phyloP scores from a whole-genome alignment of 1,140 invertebrate genomes.

The Hyles euphorbiae region DNA sequence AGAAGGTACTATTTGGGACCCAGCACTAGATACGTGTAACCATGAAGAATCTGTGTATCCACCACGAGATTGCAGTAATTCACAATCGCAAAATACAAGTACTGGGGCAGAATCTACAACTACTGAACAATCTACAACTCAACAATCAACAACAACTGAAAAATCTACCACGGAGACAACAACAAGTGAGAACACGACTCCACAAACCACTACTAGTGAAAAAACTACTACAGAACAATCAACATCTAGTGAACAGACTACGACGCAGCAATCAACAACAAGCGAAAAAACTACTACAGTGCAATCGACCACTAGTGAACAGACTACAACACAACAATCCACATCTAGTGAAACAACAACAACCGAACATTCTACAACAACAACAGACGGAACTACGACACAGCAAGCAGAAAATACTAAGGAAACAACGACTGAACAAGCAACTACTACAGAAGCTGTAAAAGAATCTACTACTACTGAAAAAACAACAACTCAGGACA shows the following conservation, averaged over 20 bases:
- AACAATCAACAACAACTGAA: slow-evolving; percentile 26
- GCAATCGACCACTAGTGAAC: slow-evolving; percentile 25
- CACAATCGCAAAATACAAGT: slow-evolving; percentile 42
- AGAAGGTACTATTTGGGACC: slow-evolving; percentile 79
- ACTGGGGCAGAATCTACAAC: slow-evolving; percentile 29
- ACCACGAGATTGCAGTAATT: slow-evolving; percentile 53
- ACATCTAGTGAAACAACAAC: slow-evolving; percentile 29
- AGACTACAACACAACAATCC: slow-evolving; percentile 26
- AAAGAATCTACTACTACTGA: slow-evolving; percentile 30
- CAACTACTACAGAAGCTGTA: slow-evolving; percentile 30
- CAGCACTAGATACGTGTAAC: slow-evolving; percentile 73
- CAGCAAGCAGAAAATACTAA: slow-evolving; percentile 27
- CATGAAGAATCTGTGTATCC: slow-evolving; percentile 71
- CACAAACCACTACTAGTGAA: slow-evolving; percentile 31
- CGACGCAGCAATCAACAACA: slow-evolving; percentile 17
- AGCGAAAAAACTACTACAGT: slow-evolving; percentile 27
- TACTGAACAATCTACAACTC: slow-evolving; percentile 36
- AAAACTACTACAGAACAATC: slow-evolving; percentile 22
- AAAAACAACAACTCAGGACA: slow-evolving; percentile 24
- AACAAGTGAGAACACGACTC: slow-evolving; percentile 36
- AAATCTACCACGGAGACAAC: slow-evolving; percentile 24
- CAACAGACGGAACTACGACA: slow-evolving; percentile 26
- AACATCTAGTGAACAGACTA: slow-evolving; percentile 14
- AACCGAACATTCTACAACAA: neutral
- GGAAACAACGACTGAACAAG: slow-evolving; percentile 21